phyloP scores from a whole-genome alignment of 2,797 vertebrate species.

The Oreortyx pictus region DNA sequence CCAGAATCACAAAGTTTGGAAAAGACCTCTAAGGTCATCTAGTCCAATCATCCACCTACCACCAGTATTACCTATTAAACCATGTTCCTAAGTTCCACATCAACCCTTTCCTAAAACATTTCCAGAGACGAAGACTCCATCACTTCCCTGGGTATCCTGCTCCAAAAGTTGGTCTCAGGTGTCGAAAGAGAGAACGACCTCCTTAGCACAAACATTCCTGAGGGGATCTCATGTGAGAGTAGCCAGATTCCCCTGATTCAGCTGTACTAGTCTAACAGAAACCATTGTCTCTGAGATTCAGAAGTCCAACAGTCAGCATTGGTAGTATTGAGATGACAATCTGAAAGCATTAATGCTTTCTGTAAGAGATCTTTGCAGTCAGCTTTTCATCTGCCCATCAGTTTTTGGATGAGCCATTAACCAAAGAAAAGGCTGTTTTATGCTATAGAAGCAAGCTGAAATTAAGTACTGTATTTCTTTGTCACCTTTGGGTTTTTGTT shows the following conservation, averaged over 20 bases:
- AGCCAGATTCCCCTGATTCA: not conserved
- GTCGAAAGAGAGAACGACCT: not conserved
- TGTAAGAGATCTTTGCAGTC: not conserved
- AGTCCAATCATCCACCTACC: too few relatives aligned
- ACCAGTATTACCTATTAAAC: too few relatives aligned
- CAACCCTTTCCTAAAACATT: too few relatives aligned
- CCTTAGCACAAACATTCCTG: not conserved
- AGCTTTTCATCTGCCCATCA: not conserved
- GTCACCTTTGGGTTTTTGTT: not conserved
- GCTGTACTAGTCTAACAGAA: not conserved
- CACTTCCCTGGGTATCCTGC: too few relatives aligned
- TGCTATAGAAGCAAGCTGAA: too few relatives aligned
- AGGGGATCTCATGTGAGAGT: not conserved
- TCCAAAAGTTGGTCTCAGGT: not conserved
- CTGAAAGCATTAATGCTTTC: not conserved
- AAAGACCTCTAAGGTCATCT: too few relatives aligned
- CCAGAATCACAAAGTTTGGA: too few relatives aligned
- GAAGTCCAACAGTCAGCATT: not conserved
- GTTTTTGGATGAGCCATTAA: not conserved
- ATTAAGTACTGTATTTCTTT: too few relatives aligned
- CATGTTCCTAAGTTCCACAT: too few relatives aligned
- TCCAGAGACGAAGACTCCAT: too few relatives aligned
- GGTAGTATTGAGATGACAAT: accelerated
- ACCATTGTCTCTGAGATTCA: not conserved
- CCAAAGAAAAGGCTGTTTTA: not conserved